phyloP scores from a whole-genome alignment of 2,888 invertebrate species.

The Chirona hameri region DNA sequence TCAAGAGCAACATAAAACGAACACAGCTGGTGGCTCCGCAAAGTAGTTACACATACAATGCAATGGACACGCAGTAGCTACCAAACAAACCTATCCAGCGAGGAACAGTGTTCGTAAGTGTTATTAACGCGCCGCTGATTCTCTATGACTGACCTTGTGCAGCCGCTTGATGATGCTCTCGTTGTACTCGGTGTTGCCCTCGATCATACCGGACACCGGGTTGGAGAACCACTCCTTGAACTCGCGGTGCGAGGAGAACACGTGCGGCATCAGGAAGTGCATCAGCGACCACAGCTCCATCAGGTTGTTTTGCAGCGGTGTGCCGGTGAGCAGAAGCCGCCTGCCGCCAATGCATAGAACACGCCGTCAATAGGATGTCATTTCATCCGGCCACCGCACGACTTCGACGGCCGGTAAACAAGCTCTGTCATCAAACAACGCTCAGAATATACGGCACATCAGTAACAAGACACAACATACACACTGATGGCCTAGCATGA shows the following conservation, averaged over 20 bases:
- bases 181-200: conserved; percentile 86
- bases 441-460: no score
- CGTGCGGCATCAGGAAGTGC: conserved; percentile 97
- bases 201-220: conserved; percentile 94
- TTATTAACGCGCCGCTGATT: no score
- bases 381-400: background rate
- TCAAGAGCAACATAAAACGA: background rate
- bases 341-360: conserved; percentile 49
- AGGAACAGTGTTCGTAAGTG: no score
- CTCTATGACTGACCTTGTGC: conserved; percentile 66
- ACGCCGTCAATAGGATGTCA: conserved; percentile 34
- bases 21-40: no score
- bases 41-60: no score
- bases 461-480: no score
- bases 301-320: conserved; percentile 91
- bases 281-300: conserved; percentile 97
- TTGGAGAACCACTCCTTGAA: conserved; percentile 96
- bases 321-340: conserved; percentile 85
- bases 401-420: background rate
- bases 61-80: no score
- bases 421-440: background rate
- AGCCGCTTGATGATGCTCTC: conserved; percentile 80
- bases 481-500: no score
- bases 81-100: no score
- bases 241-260: conserved; percentile 87